A percentile compares a stretch with the other conserved stretches of the same genome.
These are phyloP conservation scores for Pangasius sanitwongsei DNA, from an alignment of 2,797 vertebrate species.

Conservation along the genomic window DNA sequence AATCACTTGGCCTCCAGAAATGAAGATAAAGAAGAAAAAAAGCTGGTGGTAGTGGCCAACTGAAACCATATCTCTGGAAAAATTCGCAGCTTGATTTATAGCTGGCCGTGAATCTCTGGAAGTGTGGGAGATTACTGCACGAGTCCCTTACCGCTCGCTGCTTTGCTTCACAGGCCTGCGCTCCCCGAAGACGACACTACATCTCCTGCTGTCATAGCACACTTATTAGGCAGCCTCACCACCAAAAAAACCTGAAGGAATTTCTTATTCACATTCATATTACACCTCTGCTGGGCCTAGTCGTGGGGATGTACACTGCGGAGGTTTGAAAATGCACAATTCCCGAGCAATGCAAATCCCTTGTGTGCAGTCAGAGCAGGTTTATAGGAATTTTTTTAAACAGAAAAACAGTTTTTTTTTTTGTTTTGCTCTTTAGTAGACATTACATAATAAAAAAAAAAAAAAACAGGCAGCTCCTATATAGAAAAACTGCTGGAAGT, in stretches of 20 bases:
- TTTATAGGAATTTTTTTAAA: neutral
- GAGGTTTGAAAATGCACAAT: constrained; percentile 1
- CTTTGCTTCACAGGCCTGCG: constrained; percentile 21
- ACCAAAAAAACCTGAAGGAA: constrained; percentile 12
- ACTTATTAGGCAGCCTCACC: constrained; percentile 38
- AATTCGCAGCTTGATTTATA: constrained; percentile 45
- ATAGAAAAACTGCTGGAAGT: neutral
- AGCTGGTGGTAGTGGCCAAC: constrained; percentile 19
- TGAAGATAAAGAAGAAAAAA: constrained; percentile 29
- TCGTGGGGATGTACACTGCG: neutral
- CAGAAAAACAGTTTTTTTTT: neutral
- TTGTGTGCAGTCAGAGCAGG: constrained; percentile 11
- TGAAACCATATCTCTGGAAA: constrained; percentile 31
- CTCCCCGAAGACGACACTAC: constrained; percentile 29
- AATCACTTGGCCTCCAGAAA: constrained; percentile 25
- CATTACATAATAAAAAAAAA: neutral
- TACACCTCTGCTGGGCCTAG: neutral
- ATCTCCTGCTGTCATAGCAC: constrained; percentile 25
- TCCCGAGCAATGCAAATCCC: neutral
- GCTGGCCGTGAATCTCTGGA: constrained; percentile 33
- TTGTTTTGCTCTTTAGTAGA: neutral
- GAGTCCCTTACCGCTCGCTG: constrained; percentile 16
- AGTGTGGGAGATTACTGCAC: constrained; percentile 42
- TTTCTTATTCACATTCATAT: constrained; percentile 23
- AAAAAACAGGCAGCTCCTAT: neutral